Evolutionary conservation across 2,113 vertebrate species (phyloP), one percentile per base, ranked within the genome.

Genomic region (Percina caprodes): DNA sequence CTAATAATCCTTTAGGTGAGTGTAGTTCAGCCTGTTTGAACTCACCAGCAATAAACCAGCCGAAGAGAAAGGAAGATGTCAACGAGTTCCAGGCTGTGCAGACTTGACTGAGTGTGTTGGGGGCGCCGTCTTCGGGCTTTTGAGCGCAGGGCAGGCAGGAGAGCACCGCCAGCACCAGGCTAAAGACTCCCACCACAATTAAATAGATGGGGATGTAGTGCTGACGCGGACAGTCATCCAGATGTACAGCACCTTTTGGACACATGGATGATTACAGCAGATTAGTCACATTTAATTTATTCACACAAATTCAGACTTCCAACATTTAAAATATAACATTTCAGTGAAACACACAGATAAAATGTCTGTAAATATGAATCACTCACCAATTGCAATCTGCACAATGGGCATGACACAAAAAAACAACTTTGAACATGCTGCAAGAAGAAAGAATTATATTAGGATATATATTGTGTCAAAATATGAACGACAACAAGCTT

Each of bases 31-130:
- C 23, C 24, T 15, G 13, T 35, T 51, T 48, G 30, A 65, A 70
- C 94, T 92, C 71, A 95, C 95, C 94, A 15, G 86, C 69, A 19
- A 95, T 93, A 0, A 95, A 92, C 95, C 95, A 95, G 77, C 89
- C 85, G 65, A 92, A 80, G 52, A 93, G 30, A 49, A 95, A 95
- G 3, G 48, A 1, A 0, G 86, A 75, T 1, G 46, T 33, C 19
- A 95, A 15, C 0, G 39, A 69, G 82, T 90, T 94, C 88, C 92
- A 93, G 21, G 21, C 0, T 0, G 0, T 5, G 86, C 80, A 90
- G 61, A 79, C 0, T 0, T 0, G 9, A 24, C 3, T 68, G 13
- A 91, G 60, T 0, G 33, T 39, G 63, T 24, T 86, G 1, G n/a
- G 0, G 10, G 51, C 1, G 1, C 48, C 77, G 0, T 91, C 87